Evolutionary conservation across 2,113 vertebrate species (phyloP).

Genomic region (Mustela nigripes): DNA sequence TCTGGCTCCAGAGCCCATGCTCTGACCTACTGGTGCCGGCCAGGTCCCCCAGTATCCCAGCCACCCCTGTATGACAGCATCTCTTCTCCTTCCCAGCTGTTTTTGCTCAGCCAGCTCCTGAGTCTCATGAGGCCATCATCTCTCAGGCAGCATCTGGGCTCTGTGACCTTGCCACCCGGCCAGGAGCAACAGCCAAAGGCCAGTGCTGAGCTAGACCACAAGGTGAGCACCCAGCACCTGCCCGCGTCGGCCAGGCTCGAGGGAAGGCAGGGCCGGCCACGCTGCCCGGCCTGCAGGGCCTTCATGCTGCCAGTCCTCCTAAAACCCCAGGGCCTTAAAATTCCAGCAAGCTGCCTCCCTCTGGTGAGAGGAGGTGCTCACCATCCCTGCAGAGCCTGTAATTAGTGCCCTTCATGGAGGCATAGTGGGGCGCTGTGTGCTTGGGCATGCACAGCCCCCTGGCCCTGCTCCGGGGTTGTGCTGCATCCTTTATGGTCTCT

Average conservation of each 20-base stretch:
- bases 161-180: background rate
- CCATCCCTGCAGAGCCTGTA: background rate
- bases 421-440: rapidly evolving
- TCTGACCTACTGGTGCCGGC: background rate
- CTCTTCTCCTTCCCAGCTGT: conserved; percentile 63
- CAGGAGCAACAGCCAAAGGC: conserved; percentile 61
- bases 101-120: conserved; percentile 62
- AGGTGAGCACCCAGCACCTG: conserved; percentile 60
- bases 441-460: rapidly evolving
- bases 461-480: too few relatives aligned
- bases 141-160: conserved; percentile 49
- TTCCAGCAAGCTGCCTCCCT: background rate
- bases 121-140: conserved; percentile 72
- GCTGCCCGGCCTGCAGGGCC: background rate
- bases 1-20: background rate
- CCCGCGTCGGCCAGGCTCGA: rapidly evolving
- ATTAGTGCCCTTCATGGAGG: background rate
- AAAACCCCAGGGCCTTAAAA: background rate
- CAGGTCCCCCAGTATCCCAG: background rate
- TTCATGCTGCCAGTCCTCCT: background rate
- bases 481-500: background rate
- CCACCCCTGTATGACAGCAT: background rate
- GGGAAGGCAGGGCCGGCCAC: background rate
- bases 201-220: conserved; percentile 45
- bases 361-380: background rate